Evolutionary conservation across 2,797 vertebrate species (phyloP).

Genomic region (Carduelis carduelis): DNA sequence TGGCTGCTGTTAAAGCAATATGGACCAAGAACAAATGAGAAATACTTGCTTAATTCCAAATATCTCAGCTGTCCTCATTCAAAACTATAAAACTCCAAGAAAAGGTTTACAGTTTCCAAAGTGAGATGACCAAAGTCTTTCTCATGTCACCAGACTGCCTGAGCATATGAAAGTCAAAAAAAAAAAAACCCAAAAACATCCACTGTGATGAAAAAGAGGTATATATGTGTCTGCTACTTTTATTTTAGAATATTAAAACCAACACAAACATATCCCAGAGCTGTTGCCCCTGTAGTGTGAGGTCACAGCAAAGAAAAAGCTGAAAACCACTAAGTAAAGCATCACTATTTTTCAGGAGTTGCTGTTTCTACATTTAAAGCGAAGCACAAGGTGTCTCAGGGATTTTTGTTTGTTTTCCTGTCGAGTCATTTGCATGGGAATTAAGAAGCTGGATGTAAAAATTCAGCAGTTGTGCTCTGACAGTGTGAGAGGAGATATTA

Average conservation of each 20-base stretch:
- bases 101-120: not conserved
- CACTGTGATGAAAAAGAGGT: not conserved
- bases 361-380: not conserved
- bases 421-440: not conserved
- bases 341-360: not conserved
- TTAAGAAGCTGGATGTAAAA: not conserved
- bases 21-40: not conserved
- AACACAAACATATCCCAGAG: not conserved
- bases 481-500: not conserved
- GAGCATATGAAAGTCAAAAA: not conserved
- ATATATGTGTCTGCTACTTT: fast-evolving
- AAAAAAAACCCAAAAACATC: fast-evolving
- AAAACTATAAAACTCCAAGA: not conserved
- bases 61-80: not conserved
- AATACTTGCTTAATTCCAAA: not conserved
- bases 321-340: not conserved
- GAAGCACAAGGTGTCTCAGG: fast-evolving
- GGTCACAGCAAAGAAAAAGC: not conserved
- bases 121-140: not conserved
- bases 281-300: not conserved
- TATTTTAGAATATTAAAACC: not conserved
- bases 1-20: not conserved
- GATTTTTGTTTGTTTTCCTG: not conserved
- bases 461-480: not conserved
- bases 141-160: not conserved